A percentile compares a stretch with the other conserved stretches of the same genome.
Evolutionary conservation across 2,113 vertebrate species (phyloP).

Genomic region (Pyxicephalus adspersus): DNA sequence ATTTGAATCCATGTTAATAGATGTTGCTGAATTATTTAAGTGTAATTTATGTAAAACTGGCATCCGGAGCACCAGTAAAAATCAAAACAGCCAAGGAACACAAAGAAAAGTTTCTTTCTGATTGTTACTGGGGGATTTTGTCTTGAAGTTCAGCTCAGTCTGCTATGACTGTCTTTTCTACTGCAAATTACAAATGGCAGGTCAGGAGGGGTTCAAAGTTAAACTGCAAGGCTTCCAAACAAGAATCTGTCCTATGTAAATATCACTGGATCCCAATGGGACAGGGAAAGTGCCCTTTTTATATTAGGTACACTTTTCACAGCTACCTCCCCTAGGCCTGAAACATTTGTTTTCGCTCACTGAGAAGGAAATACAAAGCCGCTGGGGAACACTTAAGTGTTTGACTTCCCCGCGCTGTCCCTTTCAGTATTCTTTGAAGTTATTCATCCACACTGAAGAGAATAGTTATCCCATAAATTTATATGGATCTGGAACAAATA

Average conservation of each 20-base stretch:
- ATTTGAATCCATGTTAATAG: slow-evolving; percentile 31
- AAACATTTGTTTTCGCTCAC: slow-evolving; percentile 25
- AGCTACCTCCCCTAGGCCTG: slow-evolving; percentile 15
- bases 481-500: slow-evolving; percentile 10
- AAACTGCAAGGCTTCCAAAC: slow-evolving; percentile 35
- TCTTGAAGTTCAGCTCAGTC: slow-evolving; percentile 41
- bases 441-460: not conserved
- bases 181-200: slow-evolving; percentile 47
- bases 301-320: slow-evolving; percentile 32
- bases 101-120: slow-evolving; percentile 33
- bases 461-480: slow-evolving; percentile 30
- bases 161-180: slow-evolving; percentile 24
- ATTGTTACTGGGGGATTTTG: slow-evolving; percentile 42
- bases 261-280: slow-evolving; percentile 27
- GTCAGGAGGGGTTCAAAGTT: slow-evolving; percentile 47
- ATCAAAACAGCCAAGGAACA: slow-evolving; percentile 39
- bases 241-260: slow-evolving; percentile 36
- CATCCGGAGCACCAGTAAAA: slow-evolving; percentile 35
- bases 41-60: slow-evolving; percentile 41
- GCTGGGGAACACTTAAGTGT: slow-evolving; percentile 15
- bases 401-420: slow-evolving; percentile 15
- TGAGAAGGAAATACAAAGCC: slow-evolving; percentile 12
- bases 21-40: slow-evolving; percentile 25
- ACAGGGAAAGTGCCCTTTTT: not conserved
- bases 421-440: slow-evolving; percentile 24